Evolutionary conservation across 2,888 invertebrate genomes (phyloP).

Genomic region (Acanthosepion lycidas): DNA sequence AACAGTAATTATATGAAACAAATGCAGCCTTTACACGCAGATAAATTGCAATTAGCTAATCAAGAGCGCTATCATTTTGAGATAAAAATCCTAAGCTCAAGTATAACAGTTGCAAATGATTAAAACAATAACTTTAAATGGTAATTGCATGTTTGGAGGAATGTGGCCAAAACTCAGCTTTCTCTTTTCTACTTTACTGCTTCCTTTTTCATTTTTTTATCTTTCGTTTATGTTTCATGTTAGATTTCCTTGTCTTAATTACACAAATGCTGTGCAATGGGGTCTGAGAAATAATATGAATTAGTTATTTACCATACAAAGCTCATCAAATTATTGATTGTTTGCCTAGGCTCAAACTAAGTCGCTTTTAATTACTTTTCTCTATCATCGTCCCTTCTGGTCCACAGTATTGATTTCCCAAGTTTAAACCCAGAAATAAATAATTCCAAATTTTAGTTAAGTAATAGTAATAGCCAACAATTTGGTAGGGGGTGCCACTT

Average conservation of each 20-base stretch:
- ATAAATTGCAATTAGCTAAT: constrained; percentile 14
- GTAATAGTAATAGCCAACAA: too few relatives aligned
- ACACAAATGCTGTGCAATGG: neutral
- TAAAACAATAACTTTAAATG: neutral
- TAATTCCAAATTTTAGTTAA: too few relatives aligned
- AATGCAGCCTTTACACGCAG: constrained; percentile 11
- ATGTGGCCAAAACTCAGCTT: neutral
- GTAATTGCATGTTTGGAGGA: neutral
- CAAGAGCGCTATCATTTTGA: neutral
- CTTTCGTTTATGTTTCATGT: neutral
- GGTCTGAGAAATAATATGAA: neutral
- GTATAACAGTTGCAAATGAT: neutral
- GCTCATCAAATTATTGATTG: neutral
- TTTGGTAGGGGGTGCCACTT: too few relatives aligned
- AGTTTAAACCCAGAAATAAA: too few relatives aligned
- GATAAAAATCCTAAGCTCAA: neutral
- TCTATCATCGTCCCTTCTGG: too few relatives aligned
- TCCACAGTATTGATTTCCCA: too few relatives aligned
- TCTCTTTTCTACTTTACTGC: neutral
- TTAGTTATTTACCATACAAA: neutral
- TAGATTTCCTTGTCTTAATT: neutral
- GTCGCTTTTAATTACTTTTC: too few relatives aligned
- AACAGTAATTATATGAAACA: neutral
- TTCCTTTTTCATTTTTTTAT: neutral
- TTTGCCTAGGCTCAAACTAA: neutral